phyloP scores from a whole-genome alignment of 35 echinoderm and acorn worm genomes.

The Heliocidaris erythrogramma region DNA sequence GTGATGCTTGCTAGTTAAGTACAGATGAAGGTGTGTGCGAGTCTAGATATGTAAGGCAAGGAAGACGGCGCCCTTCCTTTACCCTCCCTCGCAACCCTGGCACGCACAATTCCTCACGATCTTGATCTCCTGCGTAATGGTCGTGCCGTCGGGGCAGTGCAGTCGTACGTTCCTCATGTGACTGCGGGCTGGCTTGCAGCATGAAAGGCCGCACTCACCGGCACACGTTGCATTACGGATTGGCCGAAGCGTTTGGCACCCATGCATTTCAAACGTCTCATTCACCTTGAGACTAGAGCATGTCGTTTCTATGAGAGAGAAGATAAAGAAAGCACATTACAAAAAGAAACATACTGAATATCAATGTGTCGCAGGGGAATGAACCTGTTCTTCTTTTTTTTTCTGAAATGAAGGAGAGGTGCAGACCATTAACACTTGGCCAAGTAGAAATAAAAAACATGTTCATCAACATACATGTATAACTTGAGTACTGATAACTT shows the following conservation, averaged over 20 bases:
- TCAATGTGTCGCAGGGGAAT: background rate
- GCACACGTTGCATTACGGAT: slow-evolving; percentile 57
- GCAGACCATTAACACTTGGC: background rate
- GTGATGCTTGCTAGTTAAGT: background rate
- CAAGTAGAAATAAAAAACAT: background rate
- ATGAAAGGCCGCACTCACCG: slow-evolving; percentile 76
- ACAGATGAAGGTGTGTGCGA: background rate
- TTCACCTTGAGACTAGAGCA: slow-evolving; percentile 58
- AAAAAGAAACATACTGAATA: background rate
- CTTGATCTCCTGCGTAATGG: slow-evolving; percentile 39
- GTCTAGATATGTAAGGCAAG: slow-evolving; percentile 4
- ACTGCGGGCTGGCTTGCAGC: slow-evolving; percentile 72
- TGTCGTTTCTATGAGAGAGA: slow-evolving; percentile 68
- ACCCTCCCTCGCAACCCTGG: slow-evolving; percentile 56
- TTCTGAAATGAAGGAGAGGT: background rate
- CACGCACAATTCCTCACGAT: slow-evolving; percentile 79
- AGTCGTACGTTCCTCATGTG: slow-evolving; percentile 65
- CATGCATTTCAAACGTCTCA: slow-evolving; percentile 51
- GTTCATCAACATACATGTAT: no score
- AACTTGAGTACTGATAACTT: no score
- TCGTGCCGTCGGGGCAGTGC: slow-evolving; percentile 66
- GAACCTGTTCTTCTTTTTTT: background rate
- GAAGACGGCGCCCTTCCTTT: background rate
- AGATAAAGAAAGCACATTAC: slow-evolving; percentile 22
- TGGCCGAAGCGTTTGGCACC: slow-evolving; percentile 63